Evolutionary conservation across 2,113 vertebrate species (phyloP).

Genomic region (Ptilorrhoa leucosticta): DNA sequence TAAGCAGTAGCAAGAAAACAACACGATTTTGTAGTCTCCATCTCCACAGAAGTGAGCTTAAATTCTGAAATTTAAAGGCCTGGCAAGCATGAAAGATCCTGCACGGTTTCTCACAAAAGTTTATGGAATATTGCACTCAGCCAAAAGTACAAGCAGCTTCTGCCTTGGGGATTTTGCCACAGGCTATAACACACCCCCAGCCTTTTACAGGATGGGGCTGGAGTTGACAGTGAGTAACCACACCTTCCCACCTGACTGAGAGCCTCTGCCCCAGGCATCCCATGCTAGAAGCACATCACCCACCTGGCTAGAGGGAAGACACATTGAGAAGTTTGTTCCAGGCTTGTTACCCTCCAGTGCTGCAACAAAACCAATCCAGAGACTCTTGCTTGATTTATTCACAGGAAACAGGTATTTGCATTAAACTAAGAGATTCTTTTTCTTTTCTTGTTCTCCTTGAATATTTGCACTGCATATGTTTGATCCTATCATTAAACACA

Average conservation of each 20-base stretch:
- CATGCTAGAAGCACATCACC: fast-evolving
- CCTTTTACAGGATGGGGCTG: neutral
- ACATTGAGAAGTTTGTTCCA: fast-evolving
- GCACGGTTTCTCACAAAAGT: neutral
- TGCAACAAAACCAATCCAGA: neutral
- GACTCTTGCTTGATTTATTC: neutral
- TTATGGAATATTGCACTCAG: neutral
- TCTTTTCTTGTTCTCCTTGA: neutral
- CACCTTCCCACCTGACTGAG: neutral
- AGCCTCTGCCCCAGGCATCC: neutral
- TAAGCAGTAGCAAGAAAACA: neutral
- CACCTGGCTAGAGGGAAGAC: fast-evolving
- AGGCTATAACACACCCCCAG: neutral
- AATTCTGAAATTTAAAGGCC: neutral
- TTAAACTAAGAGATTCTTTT: neutral
- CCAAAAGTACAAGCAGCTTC: neutral
- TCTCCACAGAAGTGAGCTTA: neutral
- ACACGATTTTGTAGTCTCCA: neutral
- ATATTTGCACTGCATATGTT: neutral
- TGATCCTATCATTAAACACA: neutral
- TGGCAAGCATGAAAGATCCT: neutral
- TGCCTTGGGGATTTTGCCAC: neutral
- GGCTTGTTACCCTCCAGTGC: neutral
- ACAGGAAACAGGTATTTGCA: neutral
- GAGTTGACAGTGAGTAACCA: neutral